Conservation (phyloP, 1,140 invertebrate genomes). For the Eriocheir sinensis region DNA sequence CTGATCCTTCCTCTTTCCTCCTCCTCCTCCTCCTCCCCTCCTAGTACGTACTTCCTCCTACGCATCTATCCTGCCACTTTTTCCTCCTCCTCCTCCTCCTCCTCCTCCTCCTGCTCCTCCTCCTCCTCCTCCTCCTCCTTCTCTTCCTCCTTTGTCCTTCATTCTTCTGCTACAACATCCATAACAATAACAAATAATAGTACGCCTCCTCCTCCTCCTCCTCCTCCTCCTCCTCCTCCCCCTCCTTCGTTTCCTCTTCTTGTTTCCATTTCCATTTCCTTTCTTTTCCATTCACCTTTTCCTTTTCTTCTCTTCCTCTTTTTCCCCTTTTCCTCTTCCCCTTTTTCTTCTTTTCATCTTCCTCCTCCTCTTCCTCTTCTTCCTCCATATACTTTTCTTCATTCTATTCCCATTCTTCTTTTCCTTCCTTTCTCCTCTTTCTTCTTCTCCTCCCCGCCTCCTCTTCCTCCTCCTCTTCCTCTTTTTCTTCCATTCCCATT, state of each 20-base stretch:
- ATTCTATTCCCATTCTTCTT: not conserved
- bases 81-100: not conserved
- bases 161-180: not conserved
- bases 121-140: not conserved
- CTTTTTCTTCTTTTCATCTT: too few species aligned
- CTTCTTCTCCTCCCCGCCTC: not conserved
- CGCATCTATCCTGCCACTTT: not conserved
- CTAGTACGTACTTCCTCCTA: too few species aligned
- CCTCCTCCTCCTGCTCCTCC: not conserved
- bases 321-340: not conserved
- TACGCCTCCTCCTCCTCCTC: not conserved
- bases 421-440: not conserved
- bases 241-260: not conserved
- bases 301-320: too few species aligned
- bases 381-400: not conserved
- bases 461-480: not conserved
- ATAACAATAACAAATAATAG: not conserved
- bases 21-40: not conserved
- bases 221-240: not conserved
- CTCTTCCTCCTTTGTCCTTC: not conserved
- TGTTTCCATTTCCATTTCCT: too few species aligned
- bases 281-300: not conserved
- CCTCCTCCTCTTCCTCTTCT: not conserved
- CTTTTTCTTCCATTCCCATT: not conserved
- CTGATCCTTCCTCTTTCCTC: not conserved